A percentile compares a stretch with the other conserved stretches of the same genome.
Conservation (phyloP, 2,797 vertebrate genomes). For the Cryptoprocta ferox region DNA sequence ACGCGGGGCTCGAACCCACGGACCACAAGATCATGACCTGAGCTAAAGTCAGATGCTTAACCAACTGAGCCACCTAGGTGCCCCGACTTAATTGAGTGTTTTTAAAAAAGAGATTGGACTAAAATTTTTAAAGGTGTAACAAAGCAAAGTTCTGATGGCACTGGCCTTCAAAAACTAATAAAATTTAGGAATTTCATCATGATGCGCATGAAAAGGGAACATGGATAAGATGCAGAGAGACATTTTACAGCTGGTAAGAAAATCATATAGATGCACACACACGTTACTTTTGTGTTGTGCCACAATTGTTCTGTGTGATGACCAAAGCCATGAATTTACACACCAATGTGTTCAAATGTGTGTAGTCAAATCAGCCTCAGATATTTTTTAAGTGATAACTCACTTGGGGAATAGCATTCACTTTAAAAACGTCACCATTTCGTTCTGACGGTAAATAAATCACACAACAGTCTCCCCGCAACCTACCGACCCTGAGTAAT, state of each 20-base stretch:
- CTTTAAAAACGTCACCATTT: conserved; percentile 56
- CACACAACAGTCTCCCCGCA: conserved; percentile 22
- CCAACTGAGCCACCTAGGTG: too few relatives aligned
- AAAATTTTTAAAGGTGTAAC: conserved; percentile 25
- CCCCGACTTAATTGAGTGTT: background rate
- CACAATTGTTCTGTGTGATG: background rate
- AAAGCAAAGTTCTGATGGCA: background rate
- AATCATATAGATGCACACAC: background rate
- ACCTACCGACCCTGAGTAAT: conserved; percentile 49
- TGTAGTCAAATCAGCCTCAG: conserved; percentile 44
- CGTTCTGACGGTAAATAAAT: conserved; percentile 73
- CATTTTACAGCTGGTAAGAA: background rate
- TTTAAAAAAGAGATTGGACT: background rate
- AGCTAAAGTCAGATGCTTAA: too few relatives aligned
- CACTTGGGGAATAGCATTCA: conserved; percentile 62
- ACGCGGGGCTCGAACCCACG: too few relatives aligned
- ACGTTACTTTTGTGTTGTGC: background rate
- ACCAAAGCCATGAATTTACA: conserved; percentile 29
- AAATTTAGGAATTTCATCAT: background rate
- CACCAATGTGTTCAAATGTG: conserved; percentile 7
- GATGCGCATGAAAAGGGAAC: background rate
- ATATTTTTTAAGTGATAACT: conserved; percentile 56
- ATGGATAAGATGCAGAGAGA: background rate
- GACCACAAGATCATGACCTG: too few relatives aligned
- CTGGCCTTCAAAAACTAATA: background rate